Base-by-base conservation (phyloP, 1,140 invertebrate species). In the Drosophila azteca region DNA sequence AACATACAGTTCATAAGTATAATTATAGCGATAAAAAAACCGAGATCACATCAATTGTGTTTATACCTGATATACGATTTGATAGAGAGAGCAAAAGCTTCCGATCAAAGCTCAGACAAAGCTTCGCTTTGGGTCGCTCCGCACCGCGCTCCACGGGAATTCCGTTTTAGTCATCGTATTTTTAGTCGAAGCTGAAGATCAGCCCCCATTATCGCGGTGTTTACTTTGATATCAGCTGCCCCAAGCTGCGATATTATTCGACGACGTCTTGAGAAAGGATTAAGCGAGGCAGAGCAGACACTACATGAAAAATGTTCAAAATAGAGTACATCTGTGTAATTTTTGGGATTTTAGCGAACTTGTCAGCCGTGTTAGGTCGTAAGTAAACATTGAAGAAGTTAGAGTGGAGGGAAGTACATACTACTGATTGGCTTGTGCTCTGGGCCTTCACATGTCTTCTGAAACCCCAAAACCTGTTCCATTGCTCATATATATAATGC, bases 251-350 rank as follows among this genome's bases (percentile, higher is more conserved):
- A 49, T 55, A 69, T 29, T 46, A 70, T 65, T 35, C 82, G 74
- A 73, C 74, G 79, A 83, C 79, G 70, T 49, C 62, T 76, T 66
- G 31, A 62, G 46, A 75, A 74, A 75, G 71, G 71, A 75, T 58
- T 44, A 41, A 55, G 39, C 13, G 63, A 49, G 48, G 48, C 41
- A 20, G 26, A 72, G 55, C 35, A 73, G 63, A 17, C 20, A 39
- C 35, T 39, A 13, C 35, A 39, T 39, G 35, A 39, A 24, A 60
- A 77, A 87, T 88, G 82, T 26, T 63, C 44, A 64, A 69, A 6
- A 17, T 66, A 64, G 46, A 49, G 26, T 17, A 57, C 11, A 35
- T 53, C n/a, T 68, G 46, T 54, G 20, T 76, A 3, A 49, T 88
- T 35, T 13, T 72, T 9, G 70, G 31, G 6, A 7, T 77, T 29